Evolutionary conservation across 2,797 vertebrate genomes (phyloP).

Genomic region (Crocidura indochinensis): DNA sequence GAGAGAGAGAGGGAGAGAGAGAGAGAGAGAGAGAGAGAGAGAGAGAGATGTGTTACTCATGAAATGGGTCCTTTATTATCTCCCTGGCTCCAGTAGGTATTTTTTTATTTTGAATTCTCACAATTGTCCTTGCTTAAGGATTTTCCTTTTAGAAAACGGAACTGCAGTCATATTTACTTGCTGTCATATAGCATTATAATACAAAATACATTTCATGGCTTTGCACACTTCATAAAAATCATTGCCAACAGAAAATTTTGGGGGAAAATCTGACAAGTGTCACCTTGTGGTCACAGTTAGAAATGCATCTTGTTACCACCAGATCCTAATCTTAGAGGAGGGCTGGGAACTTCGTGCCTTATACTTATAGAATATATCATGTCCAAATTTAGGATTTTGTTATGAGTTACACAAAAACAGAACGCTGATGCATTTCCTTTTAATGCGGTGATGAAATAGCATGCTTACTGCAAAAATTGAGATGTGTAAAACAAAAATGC

Average conservation of each 20-base stretch:
- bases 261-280: constrained; percentile 23
- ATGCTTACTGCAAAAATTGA: constrained; percentile 54
- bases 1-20: too few species aligned
- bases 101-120: constrained; percentile 35
- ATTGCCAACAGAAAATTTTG: constrained; percentile 62
- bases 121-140: constrained; percentile 9
- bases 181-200: constrained; percentile 56
- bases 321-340: constrained; percentile 22
- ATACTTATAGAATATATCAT: constrained; percentile 77
- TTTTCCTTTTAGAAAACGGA: background rate
- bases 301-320: constrained; percentile 67
- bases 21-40: too few species aligned
- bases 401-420: constrained; percentile 50
- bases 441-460: constrained; percentile 3
- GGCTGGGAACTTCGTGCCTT: constrained; percentile 62
- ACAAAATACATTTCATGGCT: constrained; percentile 60
- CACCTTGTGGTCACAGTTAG: constrained; percentile 76
- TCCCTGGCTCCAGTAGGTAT: background rate
- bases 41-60: too few species aligned
- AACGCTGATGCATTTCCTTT: constrained; percentile 34
- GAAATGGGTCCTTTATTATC: too few species aligned
- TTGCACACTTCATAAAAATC: constrained; percentile 72
- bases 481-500: constrained; percentile 59
- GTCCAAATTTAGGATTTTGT: constrained; percentile 69
- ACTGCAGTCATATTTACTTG: constrained; percentile 52